Conservation (phyloP, 2,888 invertebrate species). For the Caenorhabditis wallacei region DNA sequence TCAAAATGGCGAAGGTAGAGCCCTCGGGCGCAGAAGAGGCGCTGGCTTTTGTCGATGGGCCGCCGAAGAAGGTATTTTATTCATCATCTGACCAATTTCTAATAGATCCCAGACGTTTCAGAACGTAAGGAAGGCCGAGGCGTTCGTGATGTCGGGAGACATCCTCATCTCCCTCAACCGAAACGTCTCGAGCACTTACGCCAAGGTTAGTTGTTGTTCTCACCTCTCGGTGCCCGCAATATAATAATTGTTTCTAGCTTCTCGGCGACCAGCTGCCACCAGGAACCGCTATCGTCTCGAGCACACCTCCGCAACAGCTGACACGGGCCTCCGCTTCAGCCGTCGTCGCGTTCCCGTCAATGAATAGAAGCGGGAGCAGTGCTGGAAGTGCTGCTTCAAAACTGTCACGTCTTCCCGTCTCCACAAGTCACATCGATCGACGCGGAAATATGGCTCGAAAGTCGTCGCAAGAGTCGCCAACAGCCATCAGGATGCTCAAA, state of each 20-base stretch:
- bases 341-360: conserved; percentile 77
- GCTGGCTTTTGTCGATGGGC: conserved; percentile 44
- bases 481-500: conserved; percentile 54
- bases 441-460: conserved; percentile 16
- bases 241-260: conserved; percentile 63
- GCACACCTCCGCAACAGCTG: conserved; percentile 56
- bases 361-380: conserved; percentile 61
- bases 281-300: conserved; percentile 64
- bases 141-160: conserved; percentile 83
- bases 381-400: conserved; percentile 34
- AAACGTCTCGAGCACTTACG: conserved; percentile 81
- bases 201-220: conserved; percentile 70
- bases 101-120: conserved; percentile 18
- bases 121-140: conserved; percentile 72
- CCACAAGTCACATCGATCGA: conserved; percentile 67
- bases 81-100: not conserved
- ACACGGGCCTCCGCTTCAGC: conserved; percentile 63
- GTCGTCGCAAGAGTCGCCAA: conserved; percentile 46
- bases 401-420: conserved; percentile 64
- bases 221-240: not conserved
- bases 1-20: conserved; percentile 60
- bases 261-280: conserved; percentile 78
- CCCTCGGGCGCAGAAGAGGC: conserved; percentile 65
- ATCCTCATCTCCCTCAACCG: conserved; percentile 72
- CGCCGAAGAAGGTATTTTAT: conserved; percentile 31